Percentiles rank a stretch among this genome's conserved stretches.
phyloP scores from a whole-genome alignment of 2,888 invertebrate genomes.

The Epinotia brunnichana region DNA sequence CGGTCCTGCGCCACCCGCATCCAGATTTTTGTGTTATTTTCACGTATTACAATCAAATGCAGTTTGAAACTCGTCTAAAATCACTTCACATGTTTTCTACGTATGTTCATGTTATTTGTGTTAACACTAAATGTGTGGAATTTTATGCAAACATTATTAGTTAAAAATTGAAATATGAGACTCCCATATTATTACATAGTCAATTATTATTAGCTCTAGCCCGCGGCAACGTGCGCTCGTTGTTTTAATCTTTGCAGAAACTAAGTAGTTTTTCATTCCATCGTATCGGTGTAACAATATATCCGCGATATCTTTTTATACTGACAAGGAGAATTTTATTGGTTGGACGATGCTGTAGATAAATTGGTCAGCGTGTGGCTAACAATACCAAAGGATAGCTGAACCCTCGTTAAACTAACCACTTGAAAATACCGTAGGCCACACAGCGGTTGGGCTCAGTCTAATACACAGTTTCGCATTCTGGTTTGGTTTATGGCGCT shows the following conservation, averaged over 20 bases:
- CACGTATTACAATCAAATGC: not conserved
- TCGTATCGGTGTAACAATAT: not conserved
- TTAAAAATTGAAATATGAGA: too few relatives aligned
- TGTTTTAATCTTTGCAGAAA: not conserved
- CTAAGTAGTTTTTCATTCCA: not conserved
- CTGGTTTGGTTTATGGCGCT: too few relatives aligned
- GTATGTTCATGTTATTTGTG: too few relatives aligned
- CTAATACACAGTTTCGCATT: too few relatives aligned
- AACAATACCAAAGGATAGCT: conserved; percentile 60
- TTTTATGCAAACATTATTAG: too few relatives aligned
- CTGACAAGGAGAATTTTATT: not conserved
- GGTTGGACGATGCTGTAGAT: not conserved
- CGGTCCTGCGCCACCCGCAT: too few relatives aligned
- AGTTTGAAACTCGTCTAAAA: too few relatives aligned
- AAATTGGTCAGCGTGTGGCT: conserved; percentile 43
- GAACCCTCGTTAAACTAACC: conserved; percentile 43
- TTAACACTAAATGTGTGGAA: too few relatives aligned
- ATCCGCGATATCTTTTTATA: conserved; percentile 6
- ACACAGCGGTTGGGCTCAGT: too few relatives aligned
- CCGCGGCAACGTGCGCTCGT: not conserved
- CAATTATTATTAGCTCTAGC: not conserved
- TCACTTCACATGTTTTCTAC: too few relatives aligned
- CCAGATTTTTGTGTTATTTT: too few relatives aligned
- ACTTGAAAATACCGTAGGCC: conserved; percentile 52
- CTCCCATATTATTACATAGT: too few relatives aligned